Percentiles rank a stretch among this genome's conserved stretches.
These are phyloP conservation scores for Grantiella picta DNA, from an alignment of 2,113 vertebrate genomes.

Conservation along the genomic window DNA sequence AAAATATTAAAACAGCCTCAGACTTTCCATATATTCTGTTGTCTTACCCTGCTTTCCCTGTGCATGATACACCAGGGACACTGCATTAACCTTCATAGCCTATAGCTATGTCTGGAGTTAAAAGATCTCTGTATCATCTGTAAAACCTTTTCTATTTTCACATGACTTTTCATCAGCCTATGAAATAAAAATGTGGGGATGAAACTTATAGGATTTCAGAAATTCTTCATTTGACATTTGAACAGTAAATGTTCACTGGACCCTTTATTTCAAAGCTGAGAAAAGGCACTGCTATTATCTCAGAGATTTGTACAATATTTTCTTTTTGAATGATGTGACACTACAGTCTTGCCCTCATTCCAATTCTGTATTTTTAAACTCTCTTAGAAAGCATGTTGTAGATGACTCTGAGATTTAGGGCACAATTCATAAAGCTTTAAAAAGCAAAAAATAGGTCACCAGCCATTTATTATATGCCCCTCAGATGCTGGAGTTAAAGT, in stretches of 20 bases:
- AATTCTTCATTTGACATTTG: conserved; percentile 19
- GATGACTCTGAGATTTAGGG: conserved; percentile 16
- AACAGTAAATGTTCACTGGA: neutral
- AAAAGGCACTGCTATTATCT: neutral
- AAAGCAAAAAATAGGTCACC: conserved; percentile 29
- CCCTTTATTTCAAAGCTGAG: neutral
- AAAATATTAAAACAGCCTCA: conserved; percentile 15
- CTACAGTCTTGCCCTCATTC: neutral
- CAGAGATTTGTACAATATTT: conserved; percentile 13
- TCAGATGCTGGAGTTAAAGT: neutral
- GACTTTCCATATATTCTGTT: neutral
- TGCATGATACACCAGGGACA: neutral
- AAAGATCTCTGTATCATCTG: neutral
- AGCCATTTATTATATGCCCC: neutral
- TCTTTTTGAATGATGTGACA: neutral
- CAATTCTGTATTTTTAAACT: conserved; percentile 19
- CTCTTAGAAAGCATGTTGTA: neutral
- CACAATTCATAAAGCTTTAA: conserved; percentile 25
- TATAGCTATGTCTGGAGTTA: neutral
- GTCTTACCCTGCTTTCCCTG: neutral
- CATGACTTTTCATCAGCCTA: neutral
- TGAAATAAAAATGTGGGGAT: neutral
- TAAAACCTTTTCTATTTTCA: neutral
- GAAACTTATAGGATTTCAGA: conserved; percentile 2
- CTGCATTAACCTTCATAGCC: neutral